Evolutionary conservation across 2,113 vertebrate genomes (phyloP), one percentile per base, ranked within the genome.

Genomic region (Dascyllus trimaculatus): DNA sequence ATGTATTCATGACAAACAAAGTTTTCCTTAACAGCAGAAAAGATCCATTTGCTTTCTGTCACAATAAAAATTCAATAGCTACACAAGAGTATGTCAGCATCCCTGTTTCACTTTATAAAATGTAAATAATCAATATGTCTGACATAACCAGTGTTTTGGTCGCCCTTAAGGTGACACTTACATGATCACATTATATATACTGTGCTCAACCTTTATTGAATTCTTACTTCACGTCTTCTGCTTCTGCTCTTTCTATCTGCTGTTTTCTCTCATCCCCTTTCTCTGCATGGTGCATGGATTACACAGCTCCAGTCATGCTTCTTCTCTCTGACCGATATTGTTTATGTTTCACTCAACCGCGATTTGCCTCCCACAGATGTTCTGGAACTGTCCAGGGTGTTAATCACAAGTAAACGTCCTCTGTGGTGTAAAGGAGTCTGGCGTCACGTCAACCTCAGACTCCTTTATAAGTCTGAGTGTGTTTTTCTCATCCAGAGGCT

Each of bases 321-420:
- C 71, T 87, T 81, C 70, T 88, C 82, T 78, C 73, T 66, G 80
- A 80, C 75, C 54, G 22, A 75, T 73, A 74, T 80, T 89, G 88
- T 92, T 92, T 89, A 89, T 82, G 66, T 87, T 90, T 83, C 84
- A 82, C 85, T 88, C 80, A 19, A 80, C 75, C 84, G 52, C 88
- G 71, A 71, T 82, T 84, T 56, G 63, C 84, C 82, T 90, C 80
- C 85, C 82, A 88, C 91, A 93, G 87, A 92, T 92, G 91, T 90
- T 86, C 89, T 90, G 90, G 91, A 92, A 86, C 85, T 82, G 86
- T 81, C 85, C 78, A 57, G 69, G 56, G 82, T 89, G 90, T 93
- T 93, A 92, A 94, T 94, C 92, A 93, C 83, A 70, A 86, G 78
- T 77, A 87, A n/a, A 86, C 63, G 61, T 87, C 52, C 80, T 80